These are phyloP conservation scores for Phalacrocorax aristotelis DNA, from an alignment of 2,113 vertebrate species.

Conservation along the genomic window DNA sequence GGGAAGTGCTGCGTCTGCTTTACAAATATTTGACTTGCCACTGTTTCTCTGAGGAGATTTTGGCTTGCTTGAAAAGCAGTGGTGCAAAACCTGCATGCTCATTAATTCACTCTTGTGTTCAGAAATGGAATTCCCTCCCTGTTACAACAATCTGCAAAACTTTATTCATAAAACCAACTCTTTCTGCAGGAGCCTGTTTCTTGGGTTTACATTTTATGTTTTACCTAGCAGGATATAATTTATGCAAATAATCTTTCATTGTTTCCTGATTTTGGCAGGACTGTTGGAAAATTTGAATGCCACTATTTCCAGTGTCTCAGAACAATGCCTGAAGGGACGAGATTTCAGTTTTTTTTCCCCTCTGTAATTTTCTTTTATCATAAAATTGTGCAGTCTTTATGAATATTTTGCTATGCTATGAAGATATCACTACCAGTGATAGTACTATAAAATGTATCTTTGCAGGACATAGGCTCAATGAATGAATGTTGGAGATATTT, in stretches of 20 bases:
- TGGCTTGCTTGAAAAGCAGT: neutral
- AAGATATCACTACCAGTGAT: neutral
- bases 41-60: neutral
- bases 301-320: neutral
- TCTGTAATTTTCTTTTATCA: neutral
- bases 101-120: neutral
- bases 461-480: neutral
- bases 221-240: neutral
- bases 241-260: constrained; percentile 4
- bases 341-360: neutral
- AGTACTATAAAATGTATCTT: neutral
- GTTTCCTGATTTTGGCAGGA: constrained; percentile 4
- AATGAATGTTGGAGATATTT: neutral
- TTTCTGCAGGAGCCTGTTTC: neutral
- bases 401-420: neutral
- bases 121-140: neutral
- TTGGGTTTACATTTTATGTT: neutral
- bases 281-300: constrained; percentile 2
- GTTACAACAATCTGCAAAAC: neutral
- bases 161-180: neutral
- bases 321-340: neutral
- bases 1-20: neutral
- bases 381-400: neutral
- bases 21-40: neutral
- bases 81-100: neutral